phyloP scores from a whole-genome alignment of 2,888 invertebrate species.

The Euclidia mi region DNA sequence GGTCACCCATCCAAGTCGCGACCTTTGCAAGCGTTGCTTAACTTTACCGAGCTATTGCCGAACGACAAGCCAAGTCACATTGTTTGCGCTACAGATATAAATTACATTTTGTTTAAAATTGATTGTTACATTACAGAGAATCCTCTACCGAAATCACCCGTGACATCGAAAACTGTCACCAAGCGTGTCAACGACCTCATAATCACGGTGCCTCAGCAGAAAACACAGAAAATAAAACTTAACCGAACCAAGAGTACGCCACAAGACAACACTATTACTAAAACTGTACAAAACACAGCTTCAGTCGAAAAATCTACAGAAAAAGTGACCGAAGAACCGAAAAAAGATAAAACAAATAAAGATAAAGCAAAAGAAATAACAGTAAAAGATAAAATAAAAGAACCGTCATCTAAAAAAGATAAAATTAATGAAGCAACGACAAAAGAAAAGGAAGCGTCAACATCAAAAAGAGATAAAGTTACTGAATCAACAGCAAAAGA shows the following conservation, averaged over 20 bases:
- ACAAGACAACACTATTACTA: slow-evolving; percentile 13
- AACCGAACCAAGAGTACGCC: slow-evolving; percentile 69
- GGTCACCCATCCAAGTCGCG: no score
- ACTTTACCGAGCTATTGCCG: no score
- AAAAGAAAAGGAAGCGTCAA: not conserved
- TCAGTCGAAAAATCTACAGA: slow-evolving; percentile 6
- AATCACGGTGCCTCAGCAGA: slow-evolving; percentile 78
- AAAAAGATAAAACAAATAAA: slow-evolving; percentile 37
- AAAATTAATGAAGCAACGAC: not conserved
- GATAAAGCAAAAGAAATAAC: not conserved
- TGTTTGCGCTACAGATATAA: no score
- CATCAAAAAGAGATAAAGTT: not conserved
- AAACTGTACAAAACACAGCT: no score
- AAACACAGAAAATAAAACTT: slow-evolving; percentile 79
- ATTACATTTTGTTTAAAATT: no score
- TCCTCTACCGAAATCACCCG: slow-evolving; percentile 20
- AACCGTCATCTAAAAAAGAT: slow-evolving; percentile 13
- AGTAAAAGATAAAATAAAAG: not conserved
- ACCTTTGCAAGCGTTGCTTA: no score
- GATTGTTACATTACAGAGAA: slow-evolving; percentile 53
- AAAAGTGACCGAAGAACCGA: not conserved
- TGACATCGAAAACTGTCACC: slow-evolving; percentile 54
- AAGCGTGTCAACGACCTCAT: slow-evolving; percentile 74
- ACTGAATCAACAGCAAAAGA: not conserved
- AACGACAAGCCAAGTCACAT: no score